Conservation (phyloP, 92 coral and sea anemone species). For the Bergia puertoricense region DNA sequence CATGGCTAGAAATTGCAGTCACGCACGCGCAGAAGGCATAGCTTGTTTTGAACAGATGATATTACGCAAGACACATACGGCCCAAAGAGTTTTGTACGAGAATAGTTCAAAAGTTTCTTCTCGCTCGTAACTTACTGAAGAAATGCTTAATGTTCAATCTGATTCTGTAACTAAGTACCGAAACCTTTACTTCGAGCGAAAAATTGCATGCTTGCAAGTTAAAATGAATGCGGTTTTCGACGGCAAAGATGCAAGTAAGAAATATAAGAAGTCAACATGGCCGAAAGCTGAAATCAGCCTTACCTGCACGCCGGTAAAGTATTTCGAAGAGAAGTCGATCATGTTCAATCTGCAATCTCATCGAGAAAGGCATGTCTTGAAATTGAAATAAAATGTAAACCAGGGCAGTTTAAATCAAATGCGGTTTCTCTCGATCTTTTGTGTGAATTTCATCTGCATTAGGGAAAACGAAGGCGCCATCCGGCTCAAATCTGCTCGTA, state of each 20-base stretch:
- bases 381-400: constrained; percentile 16
- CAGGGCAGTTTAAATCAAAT: constrained; percentile 8
- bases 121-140: constrained; percentile 7
- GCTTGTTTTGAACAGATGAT: constrained; percentile 38
- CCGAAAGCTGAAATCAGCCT: constrained; percentile 11
- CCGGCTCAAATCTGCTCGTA: constrained; percentile 12
- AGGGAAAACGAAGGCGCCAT: background rate
- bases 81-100: background rate
- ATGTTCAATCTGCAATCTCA: constrained; percentile 13
- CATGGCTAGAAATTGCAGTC: constrained; percentile 12
- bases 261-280: constrained; percentile 7
- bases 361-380: constrained; percentile 7
- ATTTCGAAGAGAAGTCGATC: constrained; percentile 17
- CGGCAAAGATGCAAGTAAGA: constrained; percentile 2
- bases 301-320: constrained; percentile 10
- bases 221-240: constrained; percentile 19
- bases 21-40: constrained; percentile 25
- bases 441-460: constrained; percentile 12
- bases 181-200: background rate
- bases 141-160: constrained; percentile 10
- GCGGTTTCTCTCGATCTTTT: constrained; percentile 3
- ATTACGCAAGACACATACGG: constrained; percentile 2
- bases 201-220: constrained; percentile 9
- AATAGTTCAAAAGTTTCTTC: constrained; percentile 13
- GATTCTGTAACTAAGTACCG: background rate